Evolutionary conservation across 2,797 vertebrate species (phyloP).

Genomic region (Peromyscus eremicus): DNA sequence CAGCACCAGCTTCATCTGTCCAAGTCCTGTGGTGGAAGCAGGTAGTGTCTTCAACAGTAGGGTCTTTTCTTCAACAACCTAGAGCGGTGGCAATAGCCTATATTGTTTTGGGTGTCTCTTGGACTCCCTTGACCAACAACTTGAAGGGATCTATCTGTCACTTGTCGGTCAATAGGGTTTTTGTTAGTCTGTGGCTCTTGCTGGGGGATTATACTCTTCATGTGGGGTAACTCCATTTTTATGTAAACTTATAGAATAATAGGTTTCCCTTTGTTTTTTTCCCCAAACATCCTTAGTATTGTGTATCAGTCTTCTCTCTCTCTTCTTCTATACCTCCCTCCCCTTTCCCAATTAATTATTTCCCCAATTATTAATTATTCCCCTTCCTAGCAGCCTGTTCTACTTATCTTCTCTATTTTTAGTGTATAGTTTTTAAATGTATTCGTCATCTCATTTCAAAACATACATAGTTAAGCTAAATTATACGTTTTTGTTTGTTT

Average conservation of each 20-base stretch:
- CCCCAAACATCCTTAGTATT: background rate
- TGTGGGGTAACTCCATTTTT: background rate
- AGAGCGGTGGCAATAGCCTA: background rate
- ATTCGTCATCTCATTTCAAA: background rate
- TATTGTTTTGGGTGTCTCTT: background rate
- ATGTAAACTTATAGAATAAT: background rate
- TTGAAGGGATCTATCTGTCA: background rate
- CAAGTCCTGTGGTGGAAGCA: background rate
- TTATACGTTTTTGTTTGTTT: background rate
- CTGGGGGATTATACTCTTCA: background rate
- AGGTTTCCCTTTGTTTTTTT: background rate
- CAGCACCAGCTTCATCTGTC: background rate
- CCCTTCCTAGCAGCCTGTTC: background rate
- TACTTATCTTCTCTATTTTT: background rate
- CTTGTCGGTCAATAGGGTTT: background rate
- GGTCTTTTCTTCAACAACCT: background rate
- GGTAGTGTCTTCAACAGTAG: background rate
- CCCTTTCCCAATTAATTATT: background rate
- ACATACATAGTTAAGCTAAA: background rate
- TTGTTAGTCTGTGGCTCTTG: background rate
- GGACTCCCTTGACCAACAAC: background rate
- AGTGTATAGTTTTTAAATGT: background rate
- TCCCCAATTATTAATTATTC: background rate
- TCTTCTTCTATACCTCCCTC: background rate
- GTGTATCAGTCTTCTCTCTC: background rate